phyloP scores from a whole-genome alignment of 2,888 invertebrate genomes.

The Noctua comes region DNA sequence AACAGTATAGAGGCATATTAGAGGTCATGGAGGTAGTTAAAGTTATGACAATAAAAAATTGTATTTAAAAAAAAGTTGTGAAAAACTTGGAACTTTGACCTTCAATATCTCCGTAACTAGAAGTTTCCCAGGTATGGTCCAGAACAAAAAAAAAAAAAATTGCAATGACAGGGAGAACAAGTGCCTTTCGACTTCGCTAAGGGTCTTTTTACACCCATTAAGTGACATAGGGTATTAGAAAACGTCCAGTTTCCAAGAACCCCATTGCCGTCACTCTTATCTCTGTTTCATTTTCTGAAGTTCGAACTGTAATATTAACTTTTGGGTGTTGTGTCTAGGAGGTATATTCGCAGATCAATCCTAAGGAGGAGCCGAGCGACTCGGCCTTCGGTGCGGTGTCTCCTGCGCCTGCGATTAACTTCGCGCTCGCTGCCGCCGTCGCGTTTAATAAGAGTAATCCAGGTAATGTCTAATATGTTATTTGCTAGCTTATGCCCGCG shows the following conservation, averaged over 20 bases:
- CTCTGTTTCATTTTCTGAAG: neutral
- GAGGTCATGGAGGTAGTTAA: no score
- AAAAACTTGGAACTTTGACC: neutral
- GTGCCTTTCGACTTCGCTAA: neutral
- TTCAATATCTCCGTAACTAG: neutral
- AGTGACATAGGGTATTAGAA: no score
- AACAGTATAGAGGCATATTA: no score
- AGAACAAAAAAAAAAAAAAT: no score
- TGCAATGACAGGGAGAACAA: neutral
- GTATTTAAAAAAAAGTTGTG: no score
- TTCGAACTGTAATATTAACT: slow-evolving; percentile 13
- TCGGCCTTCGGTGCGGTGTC: slow-evolving; percentile 81
- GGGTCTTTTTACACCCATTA: no score
- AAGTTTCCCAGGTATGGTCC: neutral
- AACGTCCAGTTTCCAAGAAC: neutral
- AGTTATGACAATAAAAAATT: no score
- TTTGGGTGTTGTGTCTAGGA: slow-evolving; percentile 12
- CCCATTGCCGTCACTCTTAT: neutral
- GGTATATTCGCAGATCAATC: slow-evolving; percentile 75
- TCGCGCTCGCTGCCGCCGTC: slow-evolving; percentile 86
- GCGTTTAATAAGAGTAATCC: slow-evolving; percentile 86
- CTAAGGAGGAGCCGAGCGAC: slow-evolving; percentile 86
- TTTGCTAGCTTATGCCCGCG: no score
- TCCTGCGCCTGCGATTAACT: slow-evolving; percentile 85
- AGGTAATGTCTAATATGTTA: slow-evolving; percentile 69